phyloP scores from a whole-genome alignment of 2,888 invertebrate species.

The Dione vanillae region DNA sequence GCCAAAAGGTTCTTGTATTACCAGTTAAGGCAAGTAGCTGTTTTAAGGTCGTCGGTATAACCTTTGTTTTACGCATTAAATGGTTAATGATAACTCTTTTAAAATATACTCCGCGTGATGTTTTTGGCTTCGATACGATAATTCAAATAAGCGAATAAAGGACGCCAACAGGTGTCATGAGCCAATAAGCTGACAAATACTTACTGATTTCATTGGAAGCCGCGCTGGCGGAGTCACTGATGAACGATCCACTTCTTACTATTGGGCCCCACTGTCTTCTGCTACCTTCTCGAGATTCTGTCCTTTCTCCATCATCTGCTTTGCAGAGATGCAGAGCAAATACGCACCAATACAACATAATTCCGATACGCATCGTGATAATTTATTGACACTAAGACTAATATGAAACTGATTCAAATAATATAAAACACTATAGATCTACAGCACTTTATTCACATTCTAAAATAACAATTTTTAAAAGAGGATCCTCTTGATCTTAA shows the following conservation, averaged over 20 bases:
- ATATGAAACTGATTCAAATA: constrained; percentile 65
- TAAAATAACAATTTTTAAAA: constrained; percentile 62
- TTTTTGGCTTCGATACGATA: constrained; percentile 41
- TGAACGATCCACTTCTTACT: constrained; percentile 68
- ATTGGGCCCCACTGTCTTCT: constrained; percentile 77
- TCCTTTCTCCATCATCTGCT: constrained; percentile 78
- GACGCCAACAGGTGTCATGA: constrained; percentile 73
- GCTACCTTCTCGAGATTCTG: constrained; percentile 72
- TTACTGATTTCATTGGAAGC: constrained; percentile 79
- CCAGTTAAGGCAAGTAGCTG: constrained; percentile 50
- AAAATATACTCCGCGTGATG: constrained; percentile 36
- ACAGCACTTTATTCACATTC: constrained; percentile 75
- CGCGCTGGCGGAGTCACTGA: constrained; percentile 64
- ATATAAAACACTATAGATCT: constrained; percentile 64
- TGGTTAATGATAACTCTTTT: constrained; percentile 32
- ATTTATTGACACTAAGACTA: constrained; percentile 75
- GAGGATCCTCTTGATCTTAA: constrained; percentile 60
- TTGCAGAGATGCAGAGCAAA: constrained; percentile 78
- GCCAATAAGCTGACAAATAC: constrained; percentile 60
- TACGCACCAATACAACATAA: constrained; percentile 82
- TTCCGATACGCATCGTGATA: constrained; percentile 82
- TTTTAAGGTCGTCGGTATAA: constrained; percentile 41
- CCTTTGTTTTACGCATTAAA: constrained; percentile 32
- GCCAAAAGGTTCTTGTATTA: constrained; percentile 43
- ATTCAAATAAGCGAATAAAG: constrained; percentile 42